These are phyloP conservation scores for Motacilla alba DNA, from an alignment of 2,113 vertebrate species.

Conservation along the genomic window DNA sequence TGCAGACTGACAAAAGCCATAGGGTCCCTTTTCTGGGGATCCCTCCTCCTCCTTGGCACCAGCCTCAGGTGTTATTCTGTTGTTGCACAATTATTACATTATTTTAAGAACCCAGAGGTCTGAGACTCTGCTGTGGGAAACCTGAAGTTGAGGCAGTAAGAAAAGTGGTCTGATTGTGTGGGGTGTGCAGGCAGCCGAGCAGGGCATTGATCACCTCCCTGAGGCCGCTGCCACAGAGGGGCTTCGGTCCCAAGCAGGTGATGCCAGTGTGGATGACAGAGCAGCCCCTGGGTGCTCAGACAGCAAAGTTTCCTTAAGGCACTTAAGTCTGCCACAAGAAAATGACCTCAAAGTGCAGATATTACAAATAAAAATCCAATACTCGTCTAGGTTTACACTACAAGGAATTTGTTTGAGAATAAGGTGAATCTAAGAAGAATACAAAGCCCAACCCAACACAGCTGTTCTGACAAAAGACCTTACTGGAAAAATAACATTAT, in stretches of 20 bases:
- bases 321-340: not conserved
- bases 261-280: not conserved
- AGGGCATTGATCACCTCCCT: not conserved
- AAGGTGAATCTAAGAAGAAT: not conserved
- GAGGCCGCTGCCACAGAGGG: accelerated
- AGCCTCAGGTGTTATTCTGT: not conserved
- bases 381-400: not conserved
- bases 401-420: not conserved
- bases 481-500: not conserved
- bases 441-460: not conserved
- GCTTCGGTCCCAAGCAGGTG: too few species aligned
- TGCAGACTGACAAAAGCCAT: not conserved
- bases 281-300: not conserved
- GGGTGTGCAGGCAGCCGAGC: not conserved
- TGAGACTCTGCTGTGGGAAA: not conserved
- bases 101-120: not conserved
- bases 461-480: not conserved
- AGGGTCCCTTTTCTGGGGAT: too few species aligned
- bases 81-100: not conserved
- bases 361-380: not conserved
- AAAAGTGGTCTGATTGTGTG: too few species aligned
- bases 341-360: not conserved
- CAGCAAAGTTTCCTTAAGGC: not conserved
- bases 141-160: accelerated
- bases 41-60: not conserved